These are phyloP conservation scores for Oreochromis mossambicus DNA, from an alignment of 2,797 vertebrate species.

Conservation along the genomic window DNA sequence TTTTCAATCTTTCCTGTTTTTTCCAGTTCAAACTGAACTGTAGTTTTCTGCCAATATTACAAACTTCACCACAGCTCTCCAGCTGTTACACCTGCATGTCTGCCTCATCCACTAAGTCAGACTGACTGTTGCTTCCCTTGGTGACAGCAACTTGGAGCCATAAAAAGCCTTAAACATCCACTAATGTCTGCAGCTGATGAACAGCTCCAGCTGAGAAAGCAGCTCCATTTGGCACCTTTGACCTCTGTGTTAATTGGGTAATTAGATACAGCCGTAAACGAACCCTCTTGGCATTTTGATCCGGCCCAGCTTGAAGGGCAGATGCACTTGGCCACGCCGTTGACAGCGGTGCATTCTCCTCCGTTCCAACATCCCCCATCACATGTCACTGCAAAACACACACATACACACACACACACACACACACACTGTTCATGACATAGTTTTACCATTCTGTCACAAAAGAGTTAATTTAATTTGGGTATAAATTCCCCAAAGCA, in stretches of 20 bases:
- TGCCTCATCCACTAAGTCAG: neutral
- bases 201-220: neutral
- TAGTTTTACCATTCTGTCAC: neutral
- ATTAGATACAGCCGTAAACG: constrained; percentile 33
- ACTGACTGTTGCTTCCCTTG: neutral
- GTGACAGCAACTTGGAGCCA: neutral
- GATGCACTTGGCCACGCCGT: constrained; percentile 80
- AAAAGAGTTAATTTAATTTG: neutral
- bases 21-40: rapidly evolving
- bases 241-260: constrained; percentile 8
- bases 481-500: neutral
- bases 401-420: neutral
- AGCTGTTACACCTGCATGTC: neutral
- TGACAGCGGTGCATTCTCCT: constrained; percentile 80
- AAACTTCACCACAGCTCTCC: neutral
- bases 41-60: neutral
- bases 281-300: constrained; percentile 85
- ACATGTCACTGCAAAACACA: constrained; percentile 73
- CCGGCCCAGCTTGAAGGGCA: constrained; percentile 86
- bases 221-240: constrained; percentile 18
- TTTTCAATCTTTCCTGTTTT: neutral
- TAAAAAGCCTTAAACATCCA: neutral
- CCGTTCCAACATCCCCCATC: constrained; percentile 85
- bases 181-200: neutral
- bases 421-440: neutral